Evolutionary conservation across 2,888 invertebrate genomes (phyloP).

Genomic region (Linyphia triangularis): DNA sequence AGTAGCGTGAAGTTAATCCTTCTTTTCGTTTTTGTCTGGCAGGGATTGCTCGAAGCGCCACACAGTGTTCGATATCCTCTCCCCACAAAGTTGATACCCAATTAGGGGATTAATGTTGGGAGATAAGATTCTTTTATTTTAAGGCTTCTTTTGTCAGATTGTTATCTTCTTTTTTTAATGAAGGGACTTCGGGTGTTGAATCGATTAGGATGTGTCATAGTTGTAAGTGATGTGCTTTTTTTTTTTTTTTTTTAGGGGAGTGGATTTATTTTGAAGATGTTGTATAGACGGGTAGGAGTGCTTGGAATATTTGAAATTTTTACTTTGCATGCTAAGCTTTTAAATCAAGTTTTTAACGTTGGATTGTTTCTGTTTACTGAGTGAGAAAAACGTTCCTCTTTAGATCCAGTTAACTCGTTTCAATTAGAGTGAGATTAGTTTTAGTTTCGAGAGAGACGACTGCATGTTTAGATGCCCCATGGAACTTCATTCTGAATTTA

Average conservation of each 20-base stretch:
- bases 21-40: slow-evolving; percentile 24
- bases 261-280: no score
- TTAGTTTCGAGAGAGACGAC: no score
- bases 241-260: background rate
- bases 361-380: no score
- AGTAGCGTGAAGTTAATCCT: slow-evolving; percentile 59
- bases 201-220: background rate
- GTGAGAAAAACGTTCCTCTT: no score
- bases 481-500: no score
- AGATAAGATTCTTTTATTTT: background rate
- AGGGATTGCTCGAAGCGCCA: background rate
- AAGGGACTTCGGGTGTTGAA: background rate
- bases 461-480: no score
- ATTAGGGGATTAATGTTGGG: slow-evolving; percentile 12
- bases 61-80: background rate
- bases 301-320: no score
- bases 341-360: no score
- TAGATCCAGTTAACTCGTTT: no score
- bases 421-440: no score
- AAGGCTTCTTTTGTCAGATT: background rate
- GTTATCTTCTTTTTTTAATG: background rate
- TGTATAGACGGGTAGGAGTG: no score
- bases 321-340: no score
- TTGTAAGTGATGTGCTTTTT: background rate
- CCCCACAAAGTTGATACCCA: background rate